These are phyloP conservation scores for Halocynthia aurantium DNA, from an alignment of 23 tunicate species.

Conservation along the genomic window DNA sequence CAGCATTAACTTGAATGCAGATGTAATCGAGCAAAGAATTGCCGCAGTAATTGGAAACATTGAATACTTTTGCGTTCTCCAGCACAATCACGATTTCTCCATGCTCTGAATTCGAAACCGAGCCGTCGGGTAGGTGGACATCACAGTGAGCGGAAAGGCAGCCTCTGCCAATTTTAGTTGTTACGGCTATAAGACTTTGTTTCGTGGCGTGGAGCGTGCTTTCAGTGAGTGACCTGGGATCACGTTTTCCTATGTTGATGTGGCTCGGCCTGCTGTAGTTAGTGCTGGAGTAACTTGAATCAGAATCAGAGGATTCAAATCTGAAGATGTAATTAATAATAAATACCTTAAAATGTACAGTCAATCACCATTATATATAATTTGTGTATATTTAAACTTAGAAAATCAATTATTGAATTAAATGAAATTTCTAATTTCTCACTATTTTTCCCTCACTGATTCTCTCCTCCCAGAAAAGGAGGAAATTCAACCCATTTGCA, in stretches of 20 bases:
- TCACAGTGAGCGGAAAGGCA: conserved; percentile 6
- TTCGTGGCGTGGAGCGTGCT: not conserved
- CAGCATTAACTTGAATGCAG: conserved; percentile 17
- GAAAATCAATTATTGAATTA: too few species aligned
- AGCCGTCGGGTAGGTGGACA: not conserved
- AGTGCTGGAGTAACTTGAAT: conserved; percentile 1
- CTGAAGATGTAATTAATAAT: too few species aligned
- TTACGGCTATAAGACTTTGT: conserved; percentile 13
- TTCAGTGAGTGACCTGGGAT: not conserved
- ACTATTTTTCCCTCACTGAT: too few species aligned
- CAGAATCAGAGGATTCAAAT: not conserved
- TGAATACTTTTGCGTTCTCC: conserved; percentile 30
- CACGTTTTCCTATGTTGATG: too few species aligned
- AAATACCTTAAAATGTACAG: too few species aligned
- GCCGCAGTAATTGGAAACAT: conserved; percentile 36
- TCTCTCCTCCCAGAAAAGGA: too few species aligned
- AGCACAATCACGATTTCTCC: conserved; percentile 23
- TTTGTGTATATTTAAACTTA: too few species aligned
- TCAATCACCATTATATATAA: too few species aligned
- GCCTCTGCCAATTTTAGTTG: conserved; percentile 11
- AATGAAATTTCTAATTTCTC: too few species aligned
- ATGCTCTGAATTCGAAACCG: conserved; percentile 12
- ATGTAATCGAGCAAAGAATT: conserved; percentile 56
- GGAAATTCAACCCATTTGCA: too few species aligned
- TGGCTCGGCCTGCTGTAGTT: not conserved